Percentiles rank a stretch among this genome's conserved stretches.
Evolutionary conservation across 2,797 vertebrate species (phyloP).

Genomic region (Fundulus diaphanus): DNA sequence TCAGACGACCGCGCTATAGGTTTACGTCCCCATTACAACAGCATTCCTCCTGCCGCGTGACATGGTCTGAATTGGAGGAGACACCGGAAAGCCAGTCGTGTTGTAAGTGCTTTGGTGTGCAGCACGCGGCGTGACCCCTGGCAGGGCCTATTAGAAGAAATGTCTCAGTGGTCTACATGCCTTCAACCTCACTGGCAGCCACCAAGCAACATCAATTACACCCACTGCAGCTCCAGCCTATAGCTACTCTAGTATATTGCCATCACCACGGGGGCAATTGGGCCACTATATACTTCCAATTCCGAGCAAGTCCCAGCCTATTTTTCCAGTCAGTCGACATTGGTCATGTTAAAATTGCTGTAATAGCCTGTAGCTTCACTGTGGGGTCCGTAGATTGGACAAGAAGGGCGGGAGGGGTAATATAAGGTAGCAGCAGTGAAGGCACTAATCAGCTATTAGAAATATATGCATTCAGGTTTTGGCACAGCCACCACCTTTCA

Average conservation of each 20-base stretch:
- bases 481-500: slow-evolving; percentile 15
- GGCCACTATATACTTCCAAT: slow-evolving; percentile 77
- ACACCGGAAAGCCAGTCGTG: slow-evolving; percentile 51
- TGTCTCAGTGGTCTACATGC: slow-evolving; percentile 73
- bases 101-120: slow-evolving; percentile 66
- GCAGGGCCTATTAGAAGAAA: slow-evolving; percentile 76
- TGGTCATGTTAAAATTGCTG: slow-evolving; percentile 76
- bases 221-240: slow-evolving; percentile 66
- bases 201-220: slow-evolving; percentile 80
- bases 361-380: slow-evolving; percentile 61
- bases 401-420: slow-evolving; percentile 40
- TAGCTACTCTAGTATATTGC: slow-evolving; percentile 74
- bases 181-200: slow-evolving; percentile 73
- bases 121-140: slow-evolving; percentile 69
- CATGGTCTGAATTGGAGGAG: slow-evolving; percentile 39
- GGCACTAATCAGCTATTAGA: slow-evolving; percentile 36
- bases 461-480: slow-evolving; percentile 24
- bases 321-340: slow-evolving; percentile 74
- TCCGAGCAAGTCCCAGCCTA: slow-evolving; percentile 69
- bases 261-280: slow-evolving; percentile 81
- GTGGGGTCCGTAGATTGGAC: slow-evolving; percentile 61
- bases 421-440: slow-evolving; percentile 18
- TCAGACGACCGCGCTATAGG: slow-evolving; percentile 2
- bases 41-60: slow-evolving; percentile 1
- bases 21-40: slow-evolving; percentile 3